A percentile compares a stretch with the other conserved stretches of the same genome.
Conservation (phyloP, 2,113 vertebrate species). For the Epinephelus lanceolatus region DNA sequence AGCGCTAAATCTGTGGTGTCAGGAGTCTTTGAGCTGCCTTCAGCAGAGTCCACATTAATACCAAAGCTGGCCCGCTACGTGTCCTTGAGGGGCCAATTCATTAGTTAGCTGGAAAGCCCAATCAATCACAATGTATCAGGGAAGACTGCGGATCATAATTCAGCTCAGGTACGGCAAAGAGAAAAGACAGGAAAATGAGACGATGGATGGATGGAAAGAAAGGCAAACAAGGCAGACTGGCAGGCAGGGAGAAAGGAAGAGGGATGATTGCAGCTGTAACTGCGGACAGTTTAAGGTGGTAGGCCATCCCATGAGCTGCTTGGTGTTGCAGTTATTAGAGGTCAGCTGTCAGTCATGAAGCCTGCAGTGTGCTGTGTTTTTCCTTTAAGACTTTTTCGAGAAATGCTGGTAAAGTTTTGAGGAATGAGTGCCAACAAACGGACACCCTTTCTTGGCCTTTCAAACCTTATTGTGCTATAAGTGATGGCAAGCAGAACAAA, state of each 20-base stretch:
- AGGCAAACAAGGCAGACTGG: conserved; percentile 58
- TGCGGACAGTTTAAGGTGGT: conserved; percentile 5
- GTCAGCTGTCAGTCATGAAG: conserved; percentile 17
- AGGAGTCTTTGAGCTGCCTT: conserved; percentile 71
- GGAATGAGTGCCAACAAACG: background rate
- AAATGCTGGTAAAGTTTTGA: background rate
- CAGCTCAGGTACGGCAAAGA: conserved; percentile 65
- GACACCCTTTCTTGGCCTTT: background rate
- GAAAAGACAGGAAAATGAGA: conserved; percentile 49
- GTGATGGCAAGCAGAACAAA: background rate
- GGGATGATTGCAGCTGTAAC: conserved; percentile 42
- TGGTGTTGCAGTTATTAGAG: conserved; percentile 32
- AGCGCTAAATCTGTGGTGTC: conserved; percentile 68
- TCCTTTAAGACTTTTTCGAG: background rate
- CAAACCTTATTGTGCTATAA: background rate
- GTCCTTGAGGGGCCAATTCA: conserved; percentile 82
- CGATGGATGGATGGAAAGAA: conserved; percentile 48
- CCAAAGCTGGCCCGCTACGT: conserved; percentile 53
- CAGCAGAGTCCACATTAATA: conserved; percentile 70
- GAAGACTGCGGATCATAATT: conserved; percentile 67
- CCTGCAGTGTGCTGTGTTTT: background rate
- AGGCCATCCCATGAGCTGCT: conserved; percentile 8
- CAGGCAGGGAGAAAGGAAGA: conserved; percentile 39
- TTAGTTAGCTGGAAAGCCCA: conserved; percentile 76
- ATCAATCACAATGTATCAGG: conserved; percentile 75